A percentile compares a stretch with the other conserved stretches of the same genome.
phyloP scores from a whole-genome alignment of 2,888 invertebrate species.

The Norana najaformis region DNA sequence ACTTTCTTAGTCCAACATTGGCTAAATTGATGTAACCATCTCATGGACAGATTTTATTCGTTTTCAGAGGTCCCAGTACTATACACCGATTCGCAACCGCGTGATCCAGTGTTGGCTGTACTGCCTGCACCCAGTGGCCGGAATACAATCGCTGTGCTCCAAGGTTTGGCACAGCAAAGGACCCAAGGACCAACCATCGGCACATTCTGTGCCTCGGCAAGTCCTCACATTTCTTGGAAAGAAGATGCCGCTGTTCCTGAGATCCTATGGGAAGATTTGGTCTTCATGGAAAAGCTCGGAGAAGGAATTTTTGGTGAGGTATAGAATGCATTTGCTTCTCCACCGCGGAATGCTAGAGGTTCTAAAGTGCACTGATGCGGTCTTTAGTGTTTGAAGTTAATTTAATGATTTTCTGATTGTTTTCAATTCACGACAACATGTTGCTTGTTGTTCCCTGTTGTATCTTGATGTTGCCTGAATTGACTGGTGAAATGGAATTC shows the following conservation, averaged over 20 bases:
- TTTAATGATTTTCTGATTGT: not conserved
- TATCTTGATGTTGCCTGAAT: not conserved
- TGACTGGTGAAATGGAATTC: not conserved
- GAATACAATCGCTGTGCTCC: not conserved
- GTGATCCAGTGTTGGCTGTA: not conserved
- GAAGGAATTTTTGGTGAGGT: slow-evolving; percentile 88
- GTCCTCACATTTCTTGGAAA: slow-evolving; percentile 63
- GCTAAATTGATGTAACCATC: not conserved
- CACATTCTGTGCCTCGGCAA: not conserved
- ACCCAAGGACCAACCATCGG: not conserved
- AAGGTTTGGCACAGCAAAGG: not conserved
- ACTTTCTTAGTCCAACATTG: too few relatives aligned
- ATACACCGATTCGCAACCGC: not conserved
- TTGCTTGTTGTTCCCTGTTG: not conserved
- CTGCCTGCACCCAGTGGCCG: not conserved
- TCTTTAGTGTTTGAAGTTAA: not conserved
- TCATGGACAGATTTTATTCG: not conserved
- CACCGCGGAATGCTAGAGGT: too few relatives aligned
- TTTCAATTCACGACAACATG: not conserved
- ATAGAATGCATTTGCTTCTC: slow-evolving; percentile 18
- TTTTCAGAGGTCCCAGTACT: not conserved
- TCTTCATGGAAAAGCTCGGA: slow-evolving; percentile 83
- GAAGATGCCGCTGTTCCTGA: slow-evolving; percentile 67
- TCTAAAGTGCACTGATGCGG: too few relatives aligned
- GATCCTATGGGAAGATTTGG: slow-evolving; percentile 79